phyloP scores from a whole-genome alignment of 2,113 vertebrate genomes.

The Hiodon alosoides region DNA sequence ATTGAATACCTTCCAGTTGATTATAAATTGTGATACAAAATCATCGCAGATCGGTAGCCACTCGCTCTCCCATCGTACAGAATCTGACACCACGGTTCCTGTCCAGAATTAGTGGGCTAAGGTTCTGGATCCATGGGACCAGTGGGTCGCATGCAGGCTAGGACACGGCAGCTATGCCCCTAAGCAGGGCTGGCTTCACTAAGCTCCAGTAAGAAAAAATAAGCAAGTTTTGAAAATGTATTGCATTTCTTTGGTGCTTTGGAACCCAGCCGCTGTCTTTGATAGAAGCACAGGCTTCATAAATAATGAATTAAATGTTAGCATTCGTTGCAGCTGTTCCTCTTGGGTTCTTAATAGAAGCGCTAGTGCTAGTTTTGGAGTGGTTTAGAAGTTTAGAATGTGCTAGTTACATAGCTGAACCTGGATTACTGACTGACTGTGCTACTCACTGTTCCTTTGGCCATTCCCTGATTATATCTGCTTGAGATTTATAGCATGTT shows the following conservation, averaged over 20 bases:
- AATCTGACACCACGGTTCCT: neutral
- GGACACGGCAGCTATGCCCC: neutral
- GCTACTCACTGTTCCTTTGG: neutral
- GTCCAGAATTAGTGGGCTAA: neutral
- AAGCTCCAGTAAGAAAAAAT: neutral
- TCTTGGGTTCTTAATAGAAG: neutral
- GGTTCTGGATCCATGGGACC: neutral
- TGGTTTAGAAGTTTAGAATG: neutral
- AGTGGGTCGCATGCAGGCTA: neutral
- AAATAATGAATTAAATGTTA: conserved; percentile 10
- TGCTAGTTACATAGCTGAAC: neutral
- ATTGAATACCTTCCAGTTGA: no score
- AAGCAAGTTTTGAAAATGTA: conserved; percentile 2
- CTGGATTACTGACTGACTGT: neutral
- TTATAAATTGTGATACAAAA: neutral
- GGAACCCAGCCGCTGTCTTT: neutral
- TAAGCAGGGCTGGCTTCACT: neutral
- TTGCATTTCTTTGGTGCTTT: conserved; percentile 6
- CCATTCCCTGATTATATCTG: neutral
- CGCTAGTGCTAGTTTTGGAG: neutral
- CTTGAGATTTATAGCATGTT: neutral
- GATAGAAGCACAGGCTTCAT: conserved; percentile 7
- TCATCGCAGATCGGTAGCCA: neutral
- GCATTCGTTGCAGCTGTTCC: neutral
- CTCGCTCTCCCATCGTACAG: neutral